Base-by-base conservation (phyloP, 2,113 vertebrate species). In the Cervus canadensis region DNA sequence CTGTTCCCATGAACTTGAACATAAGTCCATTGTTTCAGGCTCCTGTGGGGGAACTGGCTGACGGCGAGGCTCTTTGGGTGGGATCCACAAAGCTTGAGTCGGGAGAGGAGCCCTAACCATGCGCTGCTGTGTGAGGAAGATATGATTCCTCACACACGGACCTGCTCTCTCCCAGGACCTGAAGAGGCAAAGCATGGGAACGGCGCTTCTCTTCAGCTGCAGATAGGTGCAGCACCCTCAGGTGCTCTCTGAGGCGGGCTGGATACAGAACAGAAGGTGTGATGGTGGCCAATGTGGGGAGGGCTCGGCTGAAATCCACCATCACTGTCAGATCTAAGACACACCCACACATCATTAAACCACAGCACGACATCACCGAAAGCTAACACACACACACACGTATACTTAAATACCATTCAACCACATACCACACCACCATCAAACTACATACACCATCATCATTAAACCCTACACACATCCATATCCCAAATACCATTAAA, bases 151-250 rank as follows among this genome's bases (percentile, higher is more conserved):
- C 57, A 33, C 0, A 0, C 81, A 33, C 12, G 48, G 90, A 45
- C 15, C 76, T 13, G 36, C 78, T 57, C n/a, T 59, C 91, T 82
- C 87, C 16, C 25, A 86, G 33, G 28, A 16, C 14, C 15, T 2
- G 0, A 21, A 2, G 30, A 2, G 30, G 26, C 43, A 52, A 87
- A 85, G 74, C 48, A n/a, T 0, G 0, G 28, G 17, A 43, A 45
- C 3, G 12, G 45, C 17, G 76, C 17, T 74, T 62, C 82, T 28
- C 19, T 30, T 56, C 30, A 36, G 21, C 76, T 79, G 67, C 59
- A 59, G 59, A 36, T 5, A 48, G 86, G 36, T 15, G 36, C 12
- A 3, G 7, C 2, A 7, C 8, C 56, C 48, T 89, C 54, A 52
- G 76, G 19, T 50, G 62, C 14, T 87, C 81, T 30, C 40, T 6